Conservation (phyloP, 2,888 invertebrate genomes). For the Philopedon plagiatum region DNA sequence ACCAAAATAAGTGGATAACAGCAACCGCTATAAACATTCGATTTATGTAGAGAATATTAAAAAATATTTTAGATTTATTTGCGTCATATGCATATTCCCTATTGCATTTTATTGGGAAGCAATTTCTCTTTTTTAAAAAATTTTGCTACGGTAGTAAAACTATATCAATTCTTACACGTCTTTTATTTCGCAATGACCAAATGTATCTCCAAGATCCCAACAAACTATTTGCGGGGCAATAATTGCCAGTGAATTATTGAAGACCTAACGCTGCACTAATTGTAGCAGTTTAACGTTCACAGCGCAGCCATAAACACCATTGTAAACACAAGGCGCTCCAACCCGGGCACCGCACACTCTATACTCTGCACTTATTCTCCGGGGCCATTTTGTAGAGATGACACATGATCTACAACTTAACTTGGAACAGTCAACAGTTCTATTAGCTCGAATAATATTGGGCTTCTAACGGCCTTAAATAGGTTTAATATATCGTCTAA, state of each 20-base stretch:
- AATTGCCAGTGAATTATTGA: slow-evolving; percentile 67
- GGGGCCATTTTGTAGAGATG: slow-evolving; percentile 60
- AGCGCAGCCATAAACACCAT: slow-evolving; percentile 66
- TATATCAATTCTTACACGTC: not conserved
- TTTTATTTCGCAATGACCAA: not conserved
- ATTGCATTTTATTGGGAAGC: no score
- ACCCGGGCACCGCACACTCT: slow-evolving; percentile 44
- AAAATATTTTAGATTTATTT: no score
- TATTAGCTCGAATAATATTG: slow-evolving; percentile 48
- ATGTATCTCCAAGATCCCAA: slow-evolving; percentile 60
- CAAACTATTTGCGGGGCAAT: slow-evolving; percentile 66
- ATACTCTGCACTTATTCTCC: slow-evolving; percentile 48
- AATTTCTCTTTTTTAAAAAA: no score
- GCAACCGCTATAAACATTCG: no score
- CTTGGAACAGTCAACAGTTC: slow-evolving; percentile 52
- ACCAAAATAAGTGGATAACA: no score
- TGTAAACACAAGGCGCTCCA: slow-evolving; percentile 65
- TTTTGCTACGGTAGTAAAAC: no score
- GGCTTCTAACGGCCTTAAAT: slow-evolving; percentile 44
- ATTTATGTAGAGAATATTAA: no score
- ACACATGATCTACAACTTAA: slow-evolving; percentile 61
- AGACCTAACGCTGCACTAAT: slow-evolving; percentile 67
- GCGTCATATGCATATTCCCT: no score
- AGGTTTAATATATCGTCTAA: slow-evolving; percentile 50
- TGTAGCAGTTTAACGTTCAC: slow-evolving; percentile 63